These are phyloP conservation scores for Atta cephalotes DNA, from an alignment of 1,140 invertebrate genomes.

Conservation along the genomic window DNA sequence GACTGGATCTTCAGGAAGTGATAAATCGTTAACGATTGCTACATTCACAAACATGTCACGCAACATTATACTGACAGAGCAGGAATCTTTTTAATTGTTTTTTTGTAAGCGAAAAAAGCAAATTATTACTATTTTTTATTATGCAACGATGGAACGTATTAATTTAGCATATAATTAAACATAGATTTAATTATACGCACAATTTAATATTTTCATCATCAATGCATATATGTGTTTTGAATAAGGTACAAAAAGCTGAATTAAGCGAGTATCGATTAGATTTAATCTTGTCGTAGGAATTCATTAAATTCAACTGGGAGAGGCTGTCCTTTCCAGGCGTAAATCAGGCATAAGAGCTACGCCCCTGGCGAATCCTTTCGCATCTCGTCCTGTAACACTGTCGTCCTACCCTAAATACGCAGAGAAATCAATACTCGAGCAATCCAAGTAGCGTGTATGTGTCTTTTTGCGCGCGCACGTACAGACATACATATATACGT, in stretches of 20 bases:
- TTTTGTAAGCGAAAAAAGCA: not conserved
- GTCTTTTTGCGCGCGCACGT: not conserved
- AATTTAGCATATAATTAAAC: not conserved
- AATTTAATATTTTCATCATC: not conserved
- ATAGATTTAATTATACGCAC: not conserved
- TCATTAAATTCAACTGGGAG: constrained; percentile 41
- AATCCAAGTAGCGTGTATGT: constrained; percentile 11
- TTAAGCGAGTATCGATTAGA: constrained; percentile 9
- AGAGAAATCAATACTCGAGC: constrained; percentile 75
- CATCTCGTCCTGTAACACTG: constrained; percentile 71
- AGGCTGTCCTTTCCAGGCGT: constrained; percentile 3
- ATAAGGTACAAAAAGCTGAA: not conserved
- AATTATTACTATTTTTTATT: not conserved
- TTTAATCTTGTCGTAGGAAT: constrained; percentile 33
- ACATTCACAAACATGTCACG: not conserved
- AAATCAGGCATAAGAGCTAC: constrained; percentile 53
- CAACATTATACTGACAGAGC: not conserved
- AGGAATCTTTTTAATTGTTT: not conserved
- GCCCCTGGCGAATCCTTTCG: constrained; percentile 56
- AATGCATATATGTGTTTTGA: no score
- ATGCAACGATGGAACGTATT: not conserved
- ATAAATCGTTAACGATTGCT: constrained; percentile 23
- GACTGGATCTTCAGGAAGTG: not conserved
- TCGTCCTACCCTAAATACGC: constrained; percentile 79
- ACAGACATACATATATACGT: not conserved